Base-by-base conservation (phyloP, 1,140 invertebrate genomes). In the Coboldia fuscipes region DNA sequence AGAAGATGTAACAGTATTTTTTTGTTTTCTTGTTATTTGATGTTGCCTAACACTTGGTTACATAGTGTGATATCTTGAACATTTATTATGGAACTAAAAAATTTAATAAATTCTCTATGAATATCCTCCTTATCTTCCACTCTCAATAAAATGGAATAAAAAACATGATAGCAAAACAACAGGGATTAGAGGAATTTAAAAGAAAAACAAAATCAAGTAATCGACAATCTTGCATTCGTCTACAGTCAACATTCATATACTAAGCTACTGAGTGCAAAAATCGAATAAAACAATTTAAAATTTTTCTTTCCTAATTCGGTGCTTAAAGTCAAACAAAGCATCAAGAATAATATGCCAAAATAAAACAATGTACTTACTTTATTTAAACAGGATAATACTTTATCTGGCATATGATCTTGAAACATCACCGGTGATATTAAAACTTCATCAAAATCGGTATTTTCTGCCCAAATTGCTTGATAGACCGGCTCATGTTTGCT, bases 351-450 rank as follows among this genome's bases (percentile, higher is more conserved):
- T 30, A 15, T 2, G 17, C 15, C 12, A 30, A 30, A 30, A 3
- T 4, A 15, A 5, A 30, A 4, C 5, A 14, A 16, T 30, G 12
- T 28, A 36, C 35, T 54, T 72, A 89, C 84, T 73, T 85, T 84
- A 55, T 85, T 72, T 32, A 92, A 58, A 8, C 83, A 83, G 37
- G 78, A 72, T 34, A 89, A 58, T 36, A 92, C 79, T 56, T 76
- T 81, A 50, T 89, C 82, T 15, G 85, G 84, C 83, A 89, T 86
- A 54, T 92, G 86, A 56, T 90, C 85, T 54, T 85, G 80, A 6
- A 31, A 17, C 82, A 86, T 88, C 16, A 83, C 82, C 2, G 84
- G 84, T 15, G 83, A 88, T 30, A 92, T 85, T 19, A 90, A 61
- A 15, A 92, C 83, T 60, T 90, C 80, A 56, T 88, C 79, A 54